A percentile compares a stretch with the other conserved stretches of the same genome.
phyloP scores from a whole-genome alignment of 2,888 invertebrate species.

The Calameuta filiformis region DNA sequence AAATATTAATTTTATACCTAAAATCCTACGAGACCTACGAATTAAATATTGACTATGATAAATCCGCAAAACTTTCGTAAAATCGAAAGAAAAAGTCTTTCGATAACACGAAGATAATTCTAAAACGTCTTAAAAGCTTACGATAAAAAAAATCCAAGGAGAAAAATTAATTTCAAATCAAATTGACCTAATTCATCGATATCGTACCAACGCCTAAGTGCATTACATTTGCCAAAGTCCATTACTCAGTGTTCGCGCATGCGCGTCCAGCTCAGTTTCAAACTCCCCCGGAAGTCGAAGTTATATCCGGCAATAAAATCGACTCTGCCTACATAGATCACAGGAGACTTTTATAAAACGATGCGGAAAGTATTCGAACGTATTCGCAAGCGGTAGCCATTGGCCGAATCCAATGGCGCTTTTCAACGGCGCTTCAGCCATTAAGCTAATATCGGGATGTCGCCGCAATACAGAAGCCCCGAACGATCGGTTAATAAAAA shows the following conservation, averaged over 20 bases:
- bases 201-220: background rate
- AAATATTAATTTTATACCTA: background rate
- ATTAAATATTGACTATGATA: background rate
- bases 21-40: too few relatives aligned
- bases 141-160: background rate
- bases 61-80: background rate
- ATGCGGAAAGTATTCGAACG: background rate
- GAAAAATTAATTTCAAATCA: background rate
- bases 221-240: background rate
- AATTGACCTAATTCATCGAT: background rate
- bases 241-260: background rate
- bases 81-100: background rate
- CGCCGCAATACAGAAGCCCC: background rate
- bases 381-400: background rate
- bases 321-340: background rate
- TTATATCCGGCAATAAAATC: background rate
- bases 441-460: background rate
- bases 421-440: background rate
- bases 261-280: background rate
- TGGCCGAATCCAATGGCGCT: background rate
- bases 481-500: background rate
- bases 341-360: background rate
- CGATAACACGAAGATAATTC: background rate
- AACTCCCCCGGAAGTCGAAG: background rate
- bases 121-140: background rate